Evolutionary conservation across 2,797 vertebrate species (phyloP).

Genomic region (Poeciliopsis presidionis): DNA sequence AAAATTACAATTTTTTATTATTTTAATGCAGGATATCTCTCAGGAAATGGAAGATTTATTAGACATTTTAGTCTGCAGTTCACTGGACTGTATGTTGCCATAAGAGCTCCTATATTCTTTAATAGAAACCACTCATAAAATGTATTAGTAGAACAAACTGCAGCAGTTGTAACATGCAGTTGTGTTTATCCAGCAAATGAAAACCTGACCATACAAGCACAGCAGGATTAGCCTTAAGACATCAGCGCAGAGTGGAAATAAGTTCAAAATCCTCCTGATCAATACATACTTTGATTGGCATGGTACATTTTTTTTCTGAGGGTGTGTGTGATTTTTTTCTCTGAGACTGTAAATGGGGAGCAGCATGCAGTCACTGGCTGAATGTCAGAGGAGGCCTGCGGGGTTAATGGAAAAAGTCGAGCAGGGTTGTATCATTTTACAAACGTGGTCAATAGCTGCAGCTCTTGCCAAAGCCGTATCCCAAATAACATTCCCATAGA

Average conservation of each 20-base stretch:
- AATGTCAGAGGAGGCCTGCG: slow-evolving; percentile 74
- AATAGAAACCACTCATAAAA: slow-evolving; percentile 32
- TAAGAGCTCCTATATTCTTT: slow-evolving; percentile 16
- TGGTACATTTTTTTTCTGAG: slow-evolving; percentile 44
- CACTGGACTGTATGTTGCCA: slow-evolving; percentile 19
- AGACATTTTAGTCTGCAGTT: slow-evolving; percentile 10
- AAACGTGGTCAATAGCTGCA: slow-evolving; percentile 58
- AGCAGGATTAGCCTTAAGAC: slow-evolving; percentile 47
- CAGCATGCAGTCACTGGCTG: slow-evolving; percentile 36
- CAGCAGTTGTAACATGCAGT: slow-evolving; percentile 30
- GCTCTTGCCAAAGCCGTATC: slow-evolving; percentile 51
- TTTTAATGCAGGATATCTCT: slow-evolving; percentile 14
- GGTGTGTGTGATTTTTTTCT: slow-evolving; percentile 7
- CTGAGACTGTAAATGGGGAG: slow-evolving; percentile 17
- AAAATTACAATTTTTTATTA: slow-evolving; percentile 1
- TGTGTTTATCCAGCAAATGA: slow-evolving; percentile 70
- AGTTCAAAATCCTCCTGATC: slow-evolving; percentile 47
- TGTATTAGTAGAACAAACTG: slow-evolving; percentile 55
- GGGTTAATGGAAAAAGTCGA: slow-evolving; percentile 49
- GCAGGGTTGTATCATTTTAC: slow-evolving; percentile 58
- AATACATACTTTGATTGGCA: slow-evolving; percentile 62
- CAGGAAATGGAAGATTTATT: slow-evolving; percentile 2
- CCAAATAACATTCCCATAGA: slow-evolving; percentile 46
- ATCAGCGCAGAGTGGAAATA: slow-evolving; percentile 27
- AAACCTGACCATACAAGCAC: slow-evolving; percentile 34